phyloP scores from a whole-genome alignment of 2,888 invertebrate genomes.

The Vandiemenella viatica region DNA sequence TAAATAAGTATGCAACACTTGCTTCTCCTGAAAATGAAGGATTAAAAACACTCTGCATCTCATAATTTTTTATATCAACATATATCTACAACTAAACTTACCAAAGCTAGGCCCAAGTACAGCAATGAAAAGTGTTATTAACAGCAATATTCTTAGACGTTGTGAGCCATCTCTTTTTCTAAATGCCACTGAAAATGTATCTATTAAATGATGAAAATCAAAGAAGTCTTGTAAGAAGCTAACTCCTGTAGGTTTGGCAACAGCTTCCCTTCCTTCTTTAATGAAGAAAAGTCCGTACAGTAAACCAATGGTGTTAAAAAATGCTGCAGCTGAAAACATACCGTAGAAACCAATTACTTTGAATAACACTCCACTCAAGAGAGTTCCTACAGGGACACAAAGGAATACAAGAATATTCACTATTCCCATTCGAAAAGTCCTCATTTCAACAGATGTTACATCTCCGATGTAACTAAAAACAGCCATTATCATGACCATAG shows the following conservation, averaged over 20 bases:
- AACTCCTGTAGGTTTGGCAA: background rate
- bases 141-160: background rate
- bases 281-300: background rate
- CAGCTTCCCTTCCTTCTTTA: background rate
- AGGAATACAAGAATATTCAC: constrained; percentile 42
- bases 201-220: background rate
- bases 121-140: background rate
- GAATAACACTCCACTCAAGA: constrained; percentile 37
- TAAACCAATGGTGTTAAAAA: background rate
- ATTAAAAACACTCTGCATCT: no score
- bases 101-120: background rate
- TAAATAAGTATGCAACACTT: constrained; percentile 41
- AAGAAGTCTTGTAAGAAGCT: background rate
- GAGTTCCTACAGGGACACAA: constrained; percentile 39
- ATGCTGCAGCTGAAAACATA: constrained; percentile 31
- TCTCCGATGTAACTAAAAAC: constrained; percentile 71
- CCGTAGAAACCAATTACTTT: constrained; percentile 33
- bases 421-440: constrained; percentile 44
- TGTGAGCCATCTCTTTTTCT: background rate
- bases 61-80: no score
- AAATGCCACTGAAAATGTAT: background rate
- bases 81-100: no score
- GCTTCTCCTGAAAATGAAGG: constrained; percentile 40
- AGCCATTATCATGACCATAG: constrained; percentile 83
- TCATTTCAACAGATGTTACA: constrained; percentile 35